Evolutionary conservation across 2,888 invertebrate species (phyloP), one percentile per base, ranked within the genome.

Genomic region (Epinotia bilunana): DNA sequence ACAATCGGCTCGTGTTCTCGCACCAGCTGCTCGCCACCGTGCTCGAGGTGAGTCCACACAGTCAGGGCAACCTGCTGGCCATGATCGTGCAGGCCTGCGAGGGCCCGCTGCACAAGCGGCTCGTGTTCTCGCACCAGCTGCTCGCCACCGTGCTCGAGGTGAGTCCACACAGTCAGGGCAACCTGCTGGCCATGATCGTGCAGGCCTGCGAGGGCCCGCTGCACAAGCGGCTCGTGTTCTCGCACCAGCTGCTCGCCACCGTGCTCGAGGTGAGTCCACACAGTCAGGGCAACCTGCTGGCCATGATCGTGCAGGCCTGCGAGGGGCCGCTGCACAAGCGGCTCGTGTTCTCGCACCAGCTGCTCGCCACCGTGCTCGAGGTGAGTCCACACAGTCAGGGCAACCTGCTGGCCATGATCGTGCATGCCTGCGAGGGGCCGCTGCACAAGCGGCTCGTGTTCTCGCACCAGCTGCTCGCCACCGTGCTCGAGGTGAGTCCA

Each of bases 61-160:
- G 99, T 99, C 60, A 98, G 98, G 99, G 99, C 71, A 99, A 99
- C 92, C 92, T 99, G 71, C 95, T 99, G 81, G 97, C 98, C 23
- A 95, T 99, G 84, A 98, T 99, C 79, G 97, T 99, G 67, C 97
- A 98, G 81, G 97, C 97, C 67, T 98, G 98, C 80, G 99, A 99
- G 90, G 97, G 96, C 23, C 96, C 97, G 86, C 92, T 99, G 83
- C 96, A 98, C 76, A 98, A 98, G 88, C 94, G 98, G 76, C 95
- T 99, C 6, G 96, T 98, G 93, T 99, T 97, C 94, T 97, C 97
- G 2, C 97, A 99, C 77, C 98, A 99, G 85, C 93, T 99, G 79
- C 97, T 99, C 83, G 98, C 98, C 28, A 97, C 96, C 2, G 97
- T 97, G 46, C 91, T 97, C 18, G 97, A 97, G 94, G 94, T 94